Percentiles rank a stretch among this genome's conserved stretches.
phyloP scores from a whole-genome alignment of 37 sponge, comb jelly and placozoan species.

The Bolinopsis microptera region DNA sequence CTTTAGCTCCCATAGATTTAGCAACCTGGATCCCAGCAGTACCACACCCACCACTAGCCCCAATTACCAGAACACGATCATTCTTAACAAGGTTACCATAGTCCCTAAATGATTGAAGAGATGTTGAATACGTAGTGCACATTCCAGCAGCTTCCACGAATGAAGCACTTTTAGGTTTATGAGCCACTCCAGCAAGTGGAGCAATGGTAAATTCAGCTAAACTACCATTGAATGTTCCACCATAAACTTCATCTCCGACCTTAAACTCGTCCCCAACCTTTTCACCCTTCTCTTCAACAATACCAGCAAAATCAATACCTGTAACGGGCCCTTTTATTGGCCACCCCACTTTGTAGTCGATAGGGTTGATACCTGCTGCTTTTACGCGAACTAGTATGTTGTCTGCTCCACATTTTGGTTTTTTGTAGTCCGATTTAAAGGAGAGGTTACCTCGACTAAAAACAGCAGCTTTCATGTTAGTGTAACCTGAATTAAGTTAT shows the following conservation, averaged over 20 bases:
- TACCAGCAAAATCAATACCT: conserved; percentile 50
- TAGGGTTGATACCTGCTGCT: conserved; percentile 47
- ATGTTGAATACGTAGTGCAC: background rate
- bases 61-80: conserved; percentile 34
- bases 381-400: background rate
- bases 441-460: background rate
- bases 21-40: conserved; percentile 24
- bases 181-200: background rate
- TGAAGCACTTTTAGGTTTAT: background rate
- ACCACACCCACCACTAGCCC: conserved; percentile 55
- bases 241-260: conserved; percentile 56
- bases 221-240: background rate
- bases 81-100: background rate
- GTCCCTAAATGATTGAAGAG: conserved; percentile 26
- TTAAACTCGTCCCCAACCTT: background rate
- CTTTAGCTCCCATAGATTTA: conserved; percentile 18
- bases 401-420: conserved; percentile 29
- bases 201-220: background rate
- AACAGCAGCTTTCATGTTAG: conserved; percentile 2
- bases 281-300: background rate
- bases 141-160: conserved; percentile 35
- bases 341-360: conserved; percentile 8
- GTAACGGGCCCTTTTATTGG: background rate
- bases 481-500: too few relatives aligned
- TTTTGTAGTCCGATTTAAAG: background rate